Base-by-base conservation (phyloP, 2,797 vertebrate species). In the Protonibea diacanthus region DNA sequence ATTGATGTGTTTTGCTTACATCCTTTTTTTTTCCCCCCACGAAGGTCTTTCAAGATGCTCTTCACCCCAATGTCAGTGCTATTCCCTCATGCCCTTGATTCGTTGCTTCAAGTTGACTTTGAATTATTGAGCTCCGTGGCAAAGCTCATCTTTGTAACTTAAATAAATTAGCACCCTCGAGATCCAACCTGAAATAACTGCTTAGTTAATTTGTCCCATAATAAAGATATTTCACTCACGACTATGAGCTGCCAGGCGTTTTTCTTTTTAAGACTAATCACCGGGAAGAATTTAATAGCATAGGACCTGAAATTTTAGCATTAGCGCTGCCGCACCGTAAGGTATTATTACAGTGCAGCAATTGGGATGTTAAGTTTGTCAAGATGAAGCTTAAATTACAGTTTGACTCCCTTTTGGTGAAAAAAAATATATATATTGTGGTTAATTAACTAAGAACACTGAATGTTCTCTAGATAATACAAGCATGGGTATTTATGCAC, bases 1-100 rank as follows among this genome's bases (percentile, higher is more conserved):
- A 94, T 86, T 89, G 76, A 93, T 87, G 85, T 70, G 52, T 84
- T 91, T 89, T 86, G 82, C 68, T 74, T 58, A 40, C 53, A 71
- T 45, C 52, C n/a, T 74, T 82, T 62, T 42, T 27, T 27, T 55
- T 11, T 29, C 63, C 82, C 70, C 65, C 83, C 71, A 83, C 72
- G 65, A 91, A 91, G 83, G 91, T 88, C 86, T 90, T 91, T 86
- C 21, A 81, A 87, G 86, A 91, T 52, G 64, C 75, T 82, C 60
- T 61, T 29, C 29, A 0, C 53, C 57, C 80, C 71, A 79, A 75
- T 86, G 89, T 90, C 76, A 81, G 76, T 57, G 63, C 69, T 74
- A 65, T 79, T 88, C 83, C 83, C 62, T 57, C 69, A 56, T 53
- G 85, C 69, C 84, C 84, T 89, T 82, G 77, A 78, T 76, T 75